Base-by-base conservation (phyloP, 2,888 invertebrate species). In the Paralinhomoeus sp. region DNA sequence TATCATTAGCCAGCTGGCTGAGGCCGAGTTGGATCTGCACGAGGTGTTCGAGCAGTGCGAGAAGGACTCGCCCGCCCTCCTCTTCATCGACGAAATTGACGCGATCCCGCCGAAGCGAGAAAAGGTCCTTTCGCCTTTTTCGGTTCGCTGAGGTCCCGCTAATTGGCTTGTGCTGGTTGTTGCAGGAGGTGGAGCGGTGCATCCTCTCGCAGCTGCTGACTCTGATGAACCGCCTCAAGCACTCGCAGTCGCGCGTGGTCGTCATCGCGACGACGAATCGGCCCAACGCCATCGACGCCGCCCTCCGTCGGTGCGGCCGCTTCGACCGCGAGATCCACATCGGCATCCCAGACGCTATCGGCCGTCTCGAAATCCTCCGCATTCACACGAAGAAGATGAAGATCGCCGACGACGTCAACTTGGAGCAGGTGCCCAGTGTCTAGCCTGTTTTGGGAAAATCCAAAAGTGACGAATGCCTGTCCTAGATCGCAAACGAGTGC, bases 351-450 rank as follows among this genome's bases (percentile, higher is more conserved):
- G 97, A 97, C 69, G 85, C 91, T 1, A 89, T 89, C 50, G 93
- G 93, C 9, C 78, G 97, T 37, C 71, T 99, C 44, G 97, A 99
- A 69, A 83, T 99, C 51, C 71, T 97, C 53, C 78, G 91, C 55
- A 99, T 97, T 54, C 97, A 99, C 68, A 97, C 97, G 34, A 97
- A 99, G 72, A 97, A 97, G 67, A 99, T 99, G 97, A 91, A 91
- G 67, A 71, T 99, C 24, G 81, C 81, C 1, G 93, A 93, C 57
- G 97, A 97, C 64, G 97, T 99, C 1, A 91, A 99, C 67, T 70
- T 99, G 41, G 93, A 97, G 69, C 85, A 89, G 72, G 77, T 77
- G 47, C 48, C 12, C n/a, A n/a, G n/a, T n/a, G n/a, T n/a, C n/a
- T n/a, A n/a, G n/a, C n/a, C n/a, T n/a, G n/a, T n/a, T n/a, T n/a